Conservation (phyloP, 2,113 vertebrate genomes). For the Antechinus stuartii region DNA sequence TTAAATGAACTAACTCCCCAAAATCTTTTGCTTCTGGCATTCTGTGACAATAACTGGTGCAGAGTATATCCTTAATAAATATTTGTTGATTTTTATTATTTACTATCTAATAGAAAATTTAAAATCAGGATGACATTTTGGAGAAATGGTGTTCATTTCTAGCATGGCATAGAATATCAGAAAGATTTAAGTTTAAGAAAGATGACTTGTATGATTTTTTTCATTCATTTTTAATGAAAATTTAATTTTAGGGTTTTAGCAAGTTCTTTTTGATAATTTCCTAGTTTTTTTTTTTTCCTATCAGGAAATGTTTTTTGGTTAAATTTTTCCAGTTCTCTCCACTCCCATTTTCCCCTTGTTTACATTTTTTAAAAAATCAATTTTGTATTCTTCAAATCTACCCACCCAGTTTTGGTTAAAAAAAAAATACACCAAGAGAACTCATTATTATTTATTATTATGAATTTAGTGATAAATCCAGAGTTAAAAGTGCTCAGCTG, state of each 20-base stretch:
- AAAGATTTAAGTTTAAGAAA: not conserved
- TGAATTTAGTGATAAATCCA: not conserved
- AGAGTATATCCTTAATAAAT: not conserved
- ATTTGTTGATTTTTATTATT: not conserved
- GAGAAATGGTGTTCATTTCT: not conserved
- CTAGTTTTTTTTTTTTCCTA: not conserved
- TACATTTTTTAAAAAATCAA: not conserved
- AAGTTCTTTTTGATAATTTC: not conserved
- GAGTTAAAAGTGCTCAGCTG: not conserved
- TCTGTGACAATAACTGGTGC: not conserved
- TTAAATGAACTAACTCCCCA: not conserved
- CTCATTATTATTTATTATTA: not conserved
- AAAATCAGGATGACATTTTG: not conserved
- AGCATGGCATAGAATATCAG: not conserved
- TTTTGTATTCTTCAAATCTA: not conserved
- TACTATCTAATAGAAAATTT: not conserved
- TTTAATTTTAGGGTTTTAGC: not conserved
- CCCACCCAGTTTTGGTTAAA: not conserved
- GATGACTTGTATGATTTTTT: not conserved
- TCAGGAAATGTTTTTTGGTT: not conserved
- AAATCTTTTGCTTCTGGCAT: not conserved
- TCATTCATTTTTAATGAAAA: not conserved
- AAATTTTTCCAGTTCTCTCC: not conserved
- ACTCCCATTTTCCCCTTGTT: not conserved
- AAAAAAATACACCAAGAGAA: not conserved